Evolutionary conservation across 1,140 invertebrate genomes (phyloP).

Genomic region (Ceratina australensis): DNA sequence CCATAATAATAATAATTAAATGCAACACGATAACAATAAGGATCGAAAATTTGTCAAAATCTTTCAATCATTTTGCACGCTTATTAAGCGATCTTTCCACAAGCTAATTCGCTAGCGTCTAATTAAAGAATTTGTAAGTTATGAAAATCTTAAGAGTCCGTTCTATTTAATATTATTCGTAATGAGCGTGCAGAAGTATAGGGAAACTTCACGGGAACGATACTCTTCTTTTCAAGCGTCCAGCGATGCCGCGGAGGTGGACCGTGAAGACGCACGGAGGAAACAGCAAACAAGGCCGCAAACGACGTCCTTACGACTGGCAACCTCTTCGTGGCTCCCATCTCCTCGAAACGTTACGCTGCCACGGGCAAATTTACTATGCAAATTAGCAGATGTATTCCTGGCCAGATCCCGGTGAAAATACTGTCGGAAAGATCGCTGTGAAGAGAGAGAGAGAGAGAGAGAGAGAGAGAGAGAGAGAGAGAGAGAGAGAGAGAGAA

Average conservation of each 20-base stretch:
- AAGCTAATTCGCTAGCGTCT: too few relatives aligned
- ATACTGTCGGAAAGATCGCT: constrained; percentile 52
- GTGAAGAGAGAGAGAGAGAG: constrained; percentile 33
- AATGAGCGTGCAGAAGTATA: neutral
- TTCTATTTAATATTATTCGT: neutral
- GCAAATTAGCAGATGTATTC: constrained; percentile 67
- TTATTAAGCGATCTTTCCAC: neutral
- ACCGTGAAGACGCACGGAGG: constrained; percentile 8
- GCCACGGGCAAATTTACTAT: constrained; percentile 63
- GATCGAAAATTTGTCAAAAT: neutral
- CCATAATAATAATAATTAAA: too few relatives aligned
- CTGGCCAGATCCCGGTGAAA: constrained; percentile 36
- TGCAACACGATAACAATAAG: too few relatives aligned
- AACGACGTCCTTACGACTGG: constrained; percentile 41
- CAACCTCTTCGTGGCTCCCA: neutral
- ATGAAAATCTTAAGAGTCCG: too few relatives aligned
- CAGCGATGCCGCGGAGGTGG: constrained; percentile 1
- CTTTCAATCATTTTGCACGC: neutral
- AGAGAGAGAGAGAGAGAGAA: constrained; percentile 38
- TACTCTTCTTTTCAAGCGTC: constrained; percentile 3
- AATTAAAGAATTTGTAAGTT: too few relatives aligned
- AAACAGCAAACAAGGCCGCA: constrained; percentile 32
- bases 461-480: constrained; percentile 53
- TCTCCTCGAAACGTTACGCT: constrained; percentile 58
- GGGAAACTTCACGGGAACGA: neutral